These are phyloP conservation scores for Anolis sagrei DNA, from an alignment of 2,113 vertebrate genomes.

Conservation along the genomic window DNA sequence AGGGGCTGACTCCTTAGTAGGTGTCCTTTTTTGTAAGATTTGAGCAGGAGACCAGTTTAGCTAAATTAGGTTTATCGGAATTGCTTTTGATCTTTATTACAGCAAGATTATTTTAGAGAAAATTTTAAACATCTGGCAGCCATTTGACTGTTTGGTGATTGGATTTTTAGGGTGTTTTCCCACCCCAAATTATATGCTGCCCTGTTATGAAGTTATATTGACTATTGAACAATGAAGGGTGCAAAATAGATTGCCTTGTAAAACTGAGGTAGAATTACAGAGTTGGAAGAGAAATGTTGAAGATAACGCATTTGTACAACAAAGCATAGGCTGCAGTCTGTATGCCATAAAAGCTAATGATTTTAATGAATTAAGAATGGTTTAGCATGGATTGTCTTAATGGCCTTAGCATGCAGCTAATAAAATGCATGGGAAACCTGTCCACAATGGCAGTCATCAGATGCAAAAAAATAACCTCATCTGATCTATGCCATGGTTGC, in stretches of 20 bases:
- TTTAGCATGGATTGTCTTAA: background rate
- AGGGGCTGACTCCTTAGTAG: background rate
- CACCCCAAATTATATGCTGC: background rate
- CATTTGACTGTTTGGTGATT: constrained; percentile 36
- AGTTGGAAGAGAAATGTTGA: too few relatives aligned
- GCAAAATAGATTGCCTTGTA: constrained; percentile 9
- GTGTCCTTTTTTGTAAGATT: constrained; percentile 28
- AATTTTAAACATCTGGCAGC: constrained; percentile 12
- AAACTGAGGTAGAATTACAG: background rate
- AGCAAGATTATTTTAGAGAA: constrained; percentile 37
- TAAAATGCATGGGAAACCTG: background rate
- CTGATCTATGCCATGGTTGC: background rate
- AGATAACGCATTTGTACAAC: background rate
- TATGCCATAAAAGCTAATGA: background rate
- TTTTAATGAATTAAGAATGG: background rate
- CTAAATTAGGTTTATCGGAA: constrained; percentile 45
- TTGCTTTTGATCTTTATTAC: constrained; percentile 33
- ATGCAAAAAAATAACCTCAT: background rate
- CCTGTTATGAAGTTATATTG: background rate
- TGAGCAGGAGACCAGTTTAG: background rate
- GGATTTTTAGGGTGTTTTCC: background rate
- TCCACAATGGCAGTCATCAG: background rate
- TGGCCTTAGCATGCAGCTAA: background rate
- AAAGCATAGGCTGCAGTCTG: background rate
- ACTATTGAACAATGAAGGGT: background rate